Evolutionary conservation across 1,140 invertebrate genomes (phyloP).

Genomic region (Drosophila ohnishii): DNA sequence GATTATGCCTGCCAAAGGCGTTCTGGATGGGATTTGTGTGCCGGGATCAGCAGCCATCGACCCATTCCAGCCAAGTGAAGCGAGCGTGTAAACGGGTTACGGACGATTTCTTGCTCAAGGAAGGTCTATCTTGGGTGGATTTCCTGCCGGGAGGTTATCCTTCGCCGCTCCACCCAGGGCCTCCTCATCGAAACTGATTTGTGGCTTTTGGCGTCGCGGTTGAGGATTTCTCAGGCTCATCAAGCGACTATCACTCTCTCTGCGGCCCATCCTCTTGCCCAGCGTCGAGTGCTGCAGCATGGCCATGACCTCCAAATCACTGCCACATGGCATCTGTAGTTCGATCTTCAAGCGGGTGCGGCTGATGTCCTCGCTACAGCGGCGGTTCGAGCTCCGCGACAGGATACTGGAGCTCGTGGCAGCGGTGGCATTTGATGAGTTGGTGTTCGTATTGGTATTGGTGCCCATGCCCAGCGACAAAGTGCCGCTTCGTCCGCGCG

Average conservation of each 20-base stretch:
- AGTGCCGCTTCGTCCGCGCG: slow-evolving; percentile 58
- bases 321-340: slow-evolving; percentile 70
- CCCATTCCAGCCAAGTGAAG: slow-evolving; percentile 69
- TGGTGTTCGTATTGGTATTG: slow-evolving; percentile 65
- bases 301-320: slow-evolving; percentile 72
- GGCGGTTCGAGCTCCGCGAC: slow-evolving; percentile 74
- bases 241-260: slow-evolving; percentile 57
- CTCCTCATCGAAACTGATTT: slow-evolving; percentile 77
- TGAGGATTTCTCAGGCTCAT: slow-evolving; percentile 28
- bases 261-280: slow-evolving; percentile 23
- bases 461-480: slow-evolving; percentile 56
- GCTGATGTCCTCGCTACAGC: slow-evolving; percentile 70
- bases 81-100: slow-evolving; percentile 77
- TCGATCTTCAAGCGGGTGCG: slow-evolving; percentile 74
- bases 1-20: slow-evolving; percentile 68
- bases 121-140: slow-evolving; percentile 6
- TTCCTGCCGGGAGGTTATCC: slow-evolving; percentile 13
- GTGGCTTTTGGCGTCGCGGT: slow-evolving; percentile 47
- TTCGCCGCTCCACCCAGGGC: slow-evolving; percentile 20
- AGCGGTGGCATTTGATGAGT: slow-evolving; percentile 61
- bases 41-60: slow-evolving; percentile 39
- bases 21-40: slow-evolving; percentile 69
- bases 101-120: slow-evolving; percentile 57
- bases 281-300: slow-evolving; percentile 64
- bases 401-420: slow-evolving; percentile 75